Percentiles rank a stretch among this genome's conserved stretches.
Evolutionary conservation across 30 jellyfish, hydroid and myxozoan species (phyloP).

Genomic region (Pelagia noctiluca): DNA sequence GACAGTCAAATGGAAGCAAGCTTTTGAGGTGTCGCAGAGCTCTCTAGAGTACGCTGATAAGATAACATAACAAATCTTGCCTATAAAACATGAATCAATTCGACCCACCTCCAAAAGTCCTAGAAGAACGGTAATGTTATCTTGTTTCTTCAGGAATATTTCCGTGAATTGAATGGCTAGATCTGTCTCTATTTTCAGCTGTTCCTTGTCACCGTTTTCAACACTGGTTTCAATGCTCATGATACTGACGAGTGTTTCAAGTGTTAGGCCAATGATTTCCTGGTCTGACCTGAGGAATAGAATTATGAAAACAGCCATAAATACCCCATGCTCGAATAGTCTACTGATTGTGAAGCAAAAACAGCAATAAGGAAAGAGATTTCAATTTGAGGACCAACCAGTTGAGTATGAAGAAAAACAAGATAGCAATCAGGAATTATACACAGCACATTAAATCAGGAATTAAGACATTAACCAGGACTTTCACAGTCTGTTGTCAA

Average conservation of each 20-base stretch:
- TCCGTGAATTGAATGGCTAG: conserved; percentile 88
- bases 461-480: no score
- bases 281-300: conserved; percentile 68
- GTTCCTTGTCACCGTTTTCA: conserved; percentile 30
- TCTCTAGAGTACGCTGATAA: no score
- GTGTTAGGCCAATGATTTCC: conserved; percentile 85
- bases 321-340: no score
- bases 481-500: no score
- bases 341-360: neutral
- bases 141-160: conserved; percentile 79
- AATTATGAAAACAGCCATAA: neutral
- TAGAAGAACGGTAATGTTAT: conserved; percentile 61
- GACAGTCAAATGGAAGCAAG: no score
- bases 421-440: no score
- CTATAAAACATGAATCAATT: neutral
- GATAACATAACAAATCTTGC: neutral
- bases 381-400: no score
- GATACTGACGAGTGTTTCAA: conserved; percentile 80
- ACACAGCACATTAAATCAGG: no score
- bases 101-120: conserved; percentile 60
- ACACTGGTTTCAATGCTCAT: conserved; percentile 72
- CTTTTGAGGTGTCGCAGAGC: no score
- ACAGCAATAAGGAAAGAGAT: neutral
- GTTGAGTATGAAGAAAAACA: no score
- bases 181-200: conserved; percentile 39